Evolutionary conservation across 1,140 invertebrate genomes (phyloP), one percentile per base, ranked within the genome.

Genomic region (Drosophila nebulosa): DNA sequence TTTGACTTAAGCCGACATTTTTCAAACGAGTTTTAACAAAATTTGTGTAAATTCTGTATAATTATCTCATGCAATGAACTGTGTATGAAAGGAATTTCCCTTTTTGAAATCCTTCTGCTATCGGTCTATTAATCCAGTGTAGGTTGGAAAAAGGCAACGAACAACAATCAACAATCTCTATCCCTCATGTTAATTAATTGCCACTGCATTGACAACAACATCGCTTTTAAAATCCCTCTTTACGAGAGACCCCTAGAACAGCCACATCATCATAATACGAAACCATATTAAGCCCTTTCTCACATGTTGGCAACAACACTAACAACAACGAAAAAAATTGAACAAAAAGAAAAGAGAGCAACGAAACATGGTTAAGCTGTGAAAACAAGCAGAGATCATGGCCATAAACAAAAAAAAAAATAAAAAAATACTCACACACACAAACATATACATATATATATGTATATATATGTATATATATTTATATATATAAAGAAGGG

Each of bases 131-230:
- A 46, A 46, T 46, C 39, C 39, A 46, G 39, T 16, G 16, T 69
- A 53, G 56, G 58, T 51, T 65, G 60, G 50, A 74, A 74, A 74
- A 73, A 53, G 30, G 21, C 61, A 76, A 58, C 30, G 57, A 61
- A 62, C 16, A 21, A 55, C 53, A 55, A 75, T 62, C 59, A 75
- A 64, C 71, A 74, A 74, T 68, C 71, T 42, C 71, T 53, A 74
- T 61, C 58, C 57, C 24, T n/a, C 71, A 14, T 76, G 68, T 85
- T 85, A 84, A 84, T 84, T 84, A 85, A 84, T 84, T 73, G 76
- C 65, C 77, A 73, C 74, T 75, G 80, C 80, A 76, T 74, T 68
- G 72, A 79, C 52, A 27, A 30, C 52, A 53, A 53, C 22, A 53
- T 53, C 24, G 27, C 30, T 3, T 55, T 55, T 30, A 30, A 55